A percentile compares a stretch with the other conserved stretches of the same genome.
Conservation (phyloP, 2,797 vertebrate genomes). For the Anguilla anguilla region DNA sequence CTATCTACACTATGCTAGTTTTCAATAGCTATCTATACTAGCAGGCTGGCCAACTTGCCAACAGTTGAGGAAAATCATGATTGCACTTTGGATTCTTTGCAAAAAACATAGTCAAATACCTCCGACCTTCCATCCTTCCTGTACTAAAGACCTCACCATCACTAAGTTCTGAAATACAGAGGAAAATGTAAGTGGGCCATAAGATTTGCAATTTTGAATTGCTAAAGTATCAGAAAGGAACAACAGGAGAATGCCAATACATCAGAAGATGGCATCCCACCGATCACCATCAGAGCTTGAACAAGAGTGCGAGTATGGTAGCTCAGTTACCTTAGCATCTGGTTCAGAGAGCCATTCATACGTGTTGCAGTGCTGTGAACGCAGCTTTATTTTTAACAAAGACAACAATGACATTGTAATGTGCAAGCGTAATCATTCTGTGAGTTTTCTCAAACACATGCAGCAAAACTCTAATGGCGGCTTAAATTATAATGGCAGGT, state of each 20-base stretch:
- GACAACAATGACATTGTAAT: not conserved
- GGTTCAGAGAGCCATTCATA: not conserved
- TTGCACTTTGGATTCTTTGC: conserved; percentile 5
- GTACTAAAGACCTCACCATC: not conserved
- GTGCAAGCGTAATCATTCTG: not conserved
- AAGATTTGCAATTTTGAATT: too few relatives aligned
- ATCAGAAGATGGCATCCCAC: too few relatives aligned
- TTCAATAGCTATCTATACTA: not conserved
- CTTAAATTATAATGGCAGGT: too few relatives aligned
- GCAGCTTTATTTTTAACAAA: not conserved
- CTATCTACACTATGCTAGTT: not conserved
- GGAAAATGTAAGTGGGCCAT: not conserved
- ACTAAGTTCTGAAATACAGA: not conserved
- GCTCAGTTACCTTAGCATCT: not conserved
- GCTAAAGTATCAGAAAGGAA: too few relatives aligned
- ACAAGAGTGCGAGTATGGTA: not conserved
- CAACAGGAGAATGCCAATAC: too few relatives aligned
- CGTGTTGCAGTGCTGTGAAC: not conserved
- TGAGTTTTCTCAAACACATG: not conserved
- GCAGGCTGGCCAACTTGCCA: not conserved
- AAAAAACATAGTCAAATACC: not conserved
- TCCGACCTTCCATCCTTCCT: not conserved
- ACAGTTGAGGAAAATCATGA: not conserved
- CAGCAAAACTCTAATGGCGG: not conserved
- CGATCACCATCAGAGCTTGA: not conserved